These are phyloP conservation scores for Germaria angustata DNA, from an alignment of 2,888 invertebrate genomes.

Conservation along the genomic window DNA sequence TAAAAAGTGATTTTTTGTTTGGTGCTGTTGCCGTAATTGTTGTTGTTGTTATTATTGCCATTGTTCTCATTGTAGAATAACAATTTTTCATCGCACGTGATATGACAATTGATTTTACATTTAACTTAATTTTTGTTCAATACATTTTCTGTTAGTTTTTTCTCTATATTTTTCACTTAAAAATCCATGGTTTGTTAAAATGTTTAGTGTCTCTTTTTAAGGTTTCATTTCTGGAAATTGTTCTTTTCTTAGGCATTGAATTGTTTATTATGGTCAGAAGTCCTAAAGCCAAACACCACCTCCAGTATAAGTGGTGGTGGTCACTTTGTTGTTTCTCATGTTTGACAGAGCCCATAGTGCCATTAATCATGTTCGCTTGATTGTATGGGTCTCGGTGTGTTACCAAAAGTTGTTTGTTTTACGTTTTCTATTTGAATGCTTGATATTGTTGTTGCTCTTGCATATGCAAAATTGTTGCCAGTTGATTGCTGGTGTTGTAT, in stretches of 20 bases:
- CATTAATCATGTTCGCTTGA: constrained; percentile 62
- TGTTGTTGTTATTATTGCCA: constrained; percentile 21
- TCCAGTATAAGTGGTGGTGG: constrained; percentile 48
- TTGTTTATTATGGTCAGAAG: constrained; percentile 42
- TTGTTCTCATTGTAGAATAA: constrained; percentile 61
- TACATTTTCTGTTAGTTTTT: constrained; percentile 13
- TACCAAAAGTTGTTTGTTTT: constrained; percentile 59
- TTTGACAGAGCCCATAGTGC: constrained; percentile 59
- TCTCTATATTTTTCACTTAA: constrained; percentile 11
- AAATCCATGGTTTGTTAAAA: constrained; percentile 44
- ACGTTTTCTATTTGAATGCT: constrained; percentile 4
- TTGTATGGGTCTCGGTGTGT: constrained; percentile 37
- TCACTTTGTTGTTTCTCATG: constrained; percentile 48
- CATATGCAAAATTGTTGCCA: constrained; percentile 57
- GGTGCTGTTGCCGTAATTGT: neutral
- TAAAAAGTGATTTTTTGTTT: constrained; percentile 52
- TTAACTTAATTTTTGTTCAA: constrained; percentile 64
- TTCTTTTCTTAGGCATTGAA: constrained; percentile 42
- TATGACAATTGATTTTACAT: constrained; percentile 67
- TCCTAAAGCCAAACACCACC: constrained; percentile 29
- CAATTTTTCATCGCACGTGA: constrained; percentile 66
- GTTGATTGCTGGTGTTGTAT: neutral
- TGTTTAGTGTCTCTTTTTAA: constrained; percentile 45
- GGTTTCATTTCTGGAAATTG: constrained; percentile 51
- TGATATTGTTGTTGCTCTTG: neutral